Evolutionary conservation across 1,140 invertebrate genomes (phyloP).

Genomic region (Eriosoma lanigerum): DNA sequence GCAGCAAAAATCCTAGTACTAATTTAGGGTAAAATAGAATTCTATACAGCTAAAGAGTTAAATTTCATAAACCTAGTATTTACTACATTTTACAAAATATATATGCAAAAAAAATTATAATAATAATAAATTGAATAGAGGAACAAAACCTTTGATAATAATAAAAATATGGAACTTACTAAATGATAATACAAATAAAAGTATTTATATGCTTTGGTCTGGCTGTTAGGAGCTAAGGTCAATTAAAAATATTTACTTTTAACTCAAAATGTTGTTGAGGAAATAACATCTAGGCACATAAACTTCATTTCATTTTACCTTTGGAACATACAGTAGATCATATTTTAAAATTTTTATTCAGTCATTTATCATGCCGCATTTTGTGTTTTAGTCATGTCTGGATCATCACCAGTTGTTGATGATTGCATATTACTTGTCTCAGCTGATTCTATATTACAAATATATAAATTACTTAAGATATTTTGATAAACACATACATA

Average conservation of each 20-base stretch:
- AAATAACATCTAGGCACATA: neutral
- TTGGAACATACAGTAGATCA: conserved; percentile 15
- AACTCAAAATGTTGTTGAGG: conserved; percentile 3
- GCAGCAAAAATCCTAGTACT: neutral
- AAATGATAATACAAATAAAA: conserved; percentile 40
- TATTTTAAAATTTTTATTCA: conserved; percentile 3
- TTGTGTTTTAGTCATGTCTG: conserved; percentile 38
- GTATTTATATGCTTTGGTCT: conserved; percentile 48
- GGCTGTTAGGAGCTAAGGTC: conserved; percentile 24
- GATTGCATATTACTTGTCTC: conserved; percentile 27
- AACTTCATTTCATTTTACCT: conserved; percentile 6
- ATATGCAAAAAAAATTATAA: neutral
- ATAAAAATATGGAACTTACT: conserved; percentile 19
- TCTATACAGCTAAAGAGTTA: neutral
- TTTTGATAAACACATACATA: too few relatives aligned
- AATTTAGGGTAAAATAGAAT: conserved; percentile 9
- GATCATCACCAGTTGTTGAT: conserved; percentile 24
- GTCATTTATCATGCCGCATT: conserved; percentile 41
- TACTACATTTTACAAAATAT: conserved; percentile 1
- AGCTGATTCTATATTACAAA: conserved; percentile 8
- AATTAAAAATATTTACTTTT: conserved; percentile 27
- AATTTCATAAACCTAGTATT: neutral
- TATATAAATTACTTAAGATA: neutral
- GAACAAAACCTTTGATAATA: conserved; percentile 46
- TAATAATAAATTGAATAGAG: conserved; percentile 41